A percentile compares a stretch with the other conserved stretches of the same genome.
Conservation (phyloP, 2,797 vertebrate species). For the Spinibarbus caldwelli region DNA sequence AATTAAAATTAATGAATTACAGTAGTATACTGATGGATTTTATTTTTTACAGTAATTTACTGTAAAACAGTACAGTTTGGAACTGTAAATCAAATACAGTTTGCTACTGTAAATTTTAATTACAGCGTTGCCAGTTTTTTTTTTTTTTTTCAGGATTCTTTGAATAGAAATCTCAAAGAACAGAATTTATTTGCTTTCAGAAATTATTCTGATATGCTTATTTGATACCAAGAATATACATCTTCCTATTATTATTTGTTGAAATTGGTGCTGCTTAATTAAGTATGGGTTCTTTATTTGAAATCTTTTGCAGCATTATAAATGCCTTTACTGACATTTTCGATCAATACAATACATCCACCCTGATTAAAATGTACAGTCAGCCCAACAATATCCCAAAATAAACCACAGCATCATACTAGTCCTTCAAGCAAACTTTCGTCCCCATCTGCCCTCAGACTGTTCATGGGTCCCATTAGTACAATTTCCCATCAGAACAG, state of each 20-base stretch:
- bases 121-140: too few species aligned
- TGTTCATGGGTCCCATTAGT: background rate
- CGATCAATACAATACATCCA: too few species aligned
- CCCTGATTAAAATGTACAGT: background rate
- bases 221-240: background rate
- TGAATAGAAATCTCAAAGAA: background rate
- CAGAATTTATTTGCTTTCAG: background rate
- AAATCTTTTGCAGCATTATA: background rate
- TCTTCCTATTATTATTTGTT: background rate
- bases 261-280: background rate
- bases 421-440: background rate
- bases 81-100: too few species aligned
- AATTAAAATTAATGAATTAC: too few species aligned
- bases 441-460: background rate
- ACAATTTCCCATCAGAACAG: constrained; percentile 8
- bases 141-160: background rate
- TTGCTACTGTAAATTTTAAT: too few species aligned
- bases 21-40: too few species aligned
- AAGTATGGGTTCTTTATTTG: background rate
- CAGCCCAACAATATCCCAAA: background rate
- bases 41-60: too few species aligned
- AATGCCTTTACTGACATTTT: background rate
- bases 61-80: too few species aligned
- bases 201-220: background rate
- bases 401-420: background rate